These are phyloP conservation scores for Orthonevra nobilis DNA, from an alignment of 2,888 invertebrate species.

Conservation along the genomic window DNA sequence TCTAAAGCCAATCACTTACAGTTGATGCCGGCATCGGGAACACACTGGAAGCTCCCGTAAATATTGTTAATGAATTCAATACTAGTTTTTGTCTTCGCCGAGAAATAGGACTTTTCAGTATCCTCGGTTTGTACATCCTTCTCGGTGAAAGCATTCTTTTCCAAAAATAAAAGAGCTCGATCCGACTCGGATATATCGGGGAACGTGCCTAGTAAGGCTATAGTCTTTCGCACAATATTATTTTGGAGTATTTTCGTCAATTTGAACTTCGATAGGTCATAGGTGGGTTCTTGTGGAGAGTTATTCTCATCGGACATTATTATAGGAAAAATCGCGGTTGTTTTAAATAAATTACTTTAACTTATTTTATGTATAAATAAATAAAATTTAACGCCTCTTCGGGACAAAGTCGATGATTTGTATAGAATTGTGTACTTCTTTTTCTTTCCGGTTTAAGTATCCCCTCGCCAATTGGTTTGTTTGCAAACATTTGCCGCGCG, in stretches of 20 bases:
- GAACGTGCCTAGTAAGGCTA: conserved; percentile 87
- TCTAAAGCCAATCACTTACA: conserved; percentile 80
- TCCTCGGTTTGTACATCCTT: conserved; percentile 75
- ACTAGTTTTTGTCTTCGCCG: conserved; percentile 82
- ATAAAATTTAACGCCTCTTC: too few relatives aligned
- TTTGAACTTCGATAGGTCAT: conserved; percentile 85
- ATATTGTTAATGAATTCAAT: conserved; percentile 90
- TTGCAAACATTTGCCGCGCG: too few relatives aligned
- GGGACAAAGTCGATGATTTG: too few relatives aligned
- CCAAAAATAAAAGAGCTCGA: conserved; percentile 87
- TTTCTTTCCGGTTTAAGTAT: too few relatives aligned
- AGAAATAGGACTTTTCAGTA: conserved; percentile 81
- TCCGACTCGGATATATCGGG: conserved; percentile 81
- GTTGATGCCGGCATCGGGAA: conserved; percentile 83
- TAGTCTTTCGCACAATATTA: conserved; percentile 86
- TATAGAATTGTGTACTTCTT: too few relatives aligned
- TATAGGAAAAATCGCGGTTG: too few relatives aligned
- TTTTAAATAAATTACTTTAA: too few relatives aligned
- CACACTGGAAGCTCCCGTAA: conserved; percentile 90
- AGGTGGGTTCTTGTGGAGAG: conserved; percentile 61
- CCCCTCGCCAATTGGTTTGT: too few relatives aligned
- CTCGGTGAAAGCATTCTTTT: conserved; percentile 89
- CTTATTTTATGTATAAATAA: too few relatives aligned
- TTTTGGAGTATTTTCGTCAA: conserved; percentile 86
- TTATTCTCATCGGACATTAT: conserved; percentile 51